A percentile compares a stretch with the other conserved stretches of the same genome.
phyloP scores from a whole-genome alignment of 2,113 vertebrate genomes.

The Platysternon megacephalum region DNA sequence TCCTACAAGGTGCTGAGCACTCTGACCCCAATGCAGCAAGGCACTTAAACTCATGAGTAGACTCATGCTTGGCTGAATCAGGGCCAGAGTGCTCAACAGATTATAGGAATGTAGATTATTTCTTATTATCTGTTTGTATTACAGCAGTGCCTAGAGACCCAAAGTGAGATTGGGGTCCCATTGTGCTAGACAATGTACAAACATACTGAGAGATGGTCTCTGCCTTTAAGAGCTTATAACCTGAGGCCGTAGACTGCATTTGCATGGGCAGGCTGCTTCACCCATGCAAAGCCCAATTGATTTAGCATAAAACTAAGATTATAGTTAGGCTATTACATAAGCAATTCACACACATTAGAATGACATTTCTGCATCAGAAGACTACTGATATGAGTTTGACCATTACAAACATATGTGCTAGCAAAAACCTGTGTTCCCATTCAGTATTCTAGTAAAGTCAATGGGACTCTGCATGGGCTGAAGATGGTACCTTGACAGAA shows the following conservation, averaged over 20 bases:
- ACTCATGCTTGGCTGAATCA: background rate
- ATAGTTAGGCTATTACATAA: background rate
- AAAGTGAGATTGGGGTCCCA: background rate
- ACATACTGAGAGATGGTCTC: background rate
- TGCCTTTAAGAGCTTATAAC: background rate
- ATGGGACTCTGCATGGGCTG: background rate
- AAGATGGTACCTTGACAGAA: background rate
- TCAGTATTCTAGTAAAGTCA: background rate
- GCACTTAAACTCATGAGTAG: background rate
- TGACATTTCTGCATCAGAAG: background rate
- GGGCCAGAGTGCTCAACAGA: background rate
- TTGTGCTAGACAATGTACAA: background rate
- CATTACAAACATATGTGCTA: background rate
- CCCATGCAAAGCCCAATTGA: background rate
- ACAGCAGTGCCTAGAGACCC: background rate
- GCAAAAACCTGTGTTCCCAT: background rate
- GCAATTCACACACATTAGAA: background rate
- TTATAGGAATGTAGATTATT: background rate
- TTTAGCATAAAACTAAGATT: background rate
- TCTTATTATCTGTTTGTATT: background rate
- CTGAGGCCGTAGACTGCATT: background rate
- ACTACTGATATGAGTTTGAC: background rate
- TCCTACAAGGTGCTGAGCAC: background rate
- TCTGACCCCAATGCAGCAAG: too few species aligned
- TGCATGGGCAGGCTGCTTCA: background rate